Evolutionary conservation across 2,113 vertebrate genomes (phyloP).

Genomic region (Heptranchias perlo): DNA sequence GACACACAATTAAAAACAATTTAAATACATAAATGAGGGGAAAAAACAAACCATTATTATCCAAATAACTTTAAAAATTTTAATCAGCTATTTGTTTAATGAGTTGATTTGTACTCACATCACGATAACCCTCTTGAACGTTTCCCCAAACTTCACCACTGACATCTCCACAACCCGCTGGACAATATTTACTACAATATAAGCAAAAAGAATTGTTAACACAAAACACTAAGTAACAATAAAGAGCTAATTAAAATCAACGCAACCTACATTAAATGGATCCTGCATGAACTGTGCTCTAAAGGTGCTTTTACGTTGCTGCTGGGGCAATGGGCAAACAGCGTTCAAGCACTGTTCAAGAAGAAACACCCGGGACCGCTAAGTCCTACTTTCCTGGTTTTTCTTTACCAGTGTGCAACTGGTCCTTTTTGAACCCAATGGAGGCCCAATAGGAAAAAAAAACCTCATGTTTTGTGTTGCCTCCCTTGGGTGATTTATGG

Average conservation of each 20-base stretch:
- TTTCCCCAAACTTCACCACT: conserved; percentile 76
- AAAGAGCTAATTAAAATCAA: background rate
- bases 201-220: accelerated
- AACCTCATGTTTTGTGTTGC: background rate
- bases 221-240: background rate
- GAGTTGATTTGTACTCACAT: conserved; percentile 58
- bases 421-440: background rate
- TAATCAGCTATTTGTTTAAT: background rate
- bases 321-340: background rate
- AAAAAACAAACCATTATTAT: background rate
- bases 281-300: background rate
- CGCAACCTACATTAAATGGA: background rate
- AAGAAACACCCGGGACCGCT: background rate
- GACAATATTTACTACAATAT: conserved; percentile 68
- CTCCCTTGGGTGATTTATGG: background rate
- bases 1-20: background rate
- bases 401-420: background rate
- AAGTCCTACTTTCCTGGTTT: background rate
- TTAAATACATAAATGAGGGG: background rate
- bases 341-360: background rate
- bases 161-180: conserved; percentile 70
- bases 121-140: conserved; percentile 69
- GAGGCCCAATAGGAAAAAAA: background rate
- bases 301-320: background rate
- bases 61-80: background rate